A percentile compares a stretch with the other conserved stretches of the same genome.
Evolutionary conservation across 2,113 vertebrate genomes (phyloP).

Genomic region (Peromyscus maniculatus): DNA sequence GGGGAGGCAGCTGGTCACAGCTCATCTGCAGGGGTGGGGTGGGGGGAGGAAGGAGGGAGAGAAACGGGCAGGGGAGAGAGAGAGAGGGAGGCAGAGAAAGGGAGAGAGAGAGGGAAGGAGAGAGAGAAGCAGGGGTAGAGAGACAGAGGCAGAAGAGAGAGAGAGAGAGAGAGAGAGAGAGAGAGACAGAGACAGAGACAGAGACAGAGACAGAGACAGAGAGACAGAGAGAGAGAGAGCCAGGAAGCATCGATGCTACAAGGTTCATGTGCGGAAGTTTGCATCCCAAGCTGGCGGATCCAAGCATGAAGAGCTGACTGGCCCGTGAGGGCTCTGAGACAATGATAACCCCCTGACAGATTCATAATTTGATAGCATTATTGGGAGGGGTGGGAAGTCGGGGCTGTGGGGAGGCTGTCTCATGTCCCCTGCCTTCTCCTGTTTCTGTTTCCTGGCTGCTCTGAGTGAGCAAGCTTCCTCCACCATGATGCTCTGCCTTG

Average conservation of each 20-base stretch:
- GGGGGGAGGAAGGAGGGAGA: background rate
- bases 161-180: too few relatives aligned
- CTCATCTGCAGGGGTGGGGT: background rate
- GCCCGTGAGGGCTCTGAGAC: background rate
- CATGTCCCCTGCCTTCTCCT: background rate
- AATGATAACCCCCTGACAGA: background rate
- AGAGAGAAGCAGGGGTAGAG: too few relatives aligned
- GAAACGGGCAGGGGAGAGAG: too few relatives aligned
- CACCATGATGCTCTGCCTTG: rapidly evolving
- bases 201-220: too few relatives aligned
- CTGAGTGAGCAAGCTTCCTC: background rate
- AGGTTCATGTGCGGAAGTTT: background rate
- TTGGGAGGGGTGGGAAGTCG: background rate
- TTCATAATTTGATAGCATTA: background rate
- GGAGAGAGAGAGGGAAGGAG: too few relatives aligned
- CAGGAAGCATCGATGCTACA: too few relatives aligned
- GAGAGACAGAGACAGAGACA: too few relatives aligned
- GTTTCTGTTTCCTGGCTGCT: background rate
- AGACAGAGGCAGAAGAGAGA: too few relatives aligned
- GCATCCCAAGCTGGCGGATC: background rate
- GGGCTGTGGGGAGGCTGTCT: background rate
- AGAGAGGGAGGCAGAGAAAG: rapidly evolving
- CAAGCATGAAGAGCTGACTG: background rate
- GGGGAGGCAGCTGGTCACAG: background rate
- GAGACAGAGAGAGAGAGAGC: too few relatives aligned